A percentile compares a stretch with the other conserved stretches of the same genome.
These are phyloP conservation scores for Synanthedon formicaeformis DNA, from an alignment of 2,888 invertebrate species.

Conservation along the genomic window DNA sequence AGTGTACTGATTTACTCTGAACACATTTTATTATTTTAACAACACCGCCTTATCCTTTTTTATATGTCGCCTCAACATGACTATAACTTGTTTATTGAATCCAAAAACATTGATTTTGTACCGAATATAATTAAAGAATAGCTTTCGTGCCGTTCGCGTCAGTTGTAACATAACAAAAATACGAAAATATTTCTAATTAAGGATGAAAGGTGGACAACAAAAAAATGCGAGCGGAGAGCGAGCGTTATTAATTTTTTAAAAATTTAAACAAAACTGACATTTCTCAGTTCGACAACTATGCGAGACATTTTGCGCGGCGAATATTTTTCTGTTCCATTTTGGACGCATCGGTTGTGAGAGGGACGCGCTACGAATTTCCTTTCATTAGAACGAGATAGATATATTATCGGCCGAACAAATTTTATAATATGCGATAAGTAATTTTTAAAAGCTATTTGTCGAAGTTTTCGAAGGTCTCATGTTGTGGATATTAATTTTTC, in stretches of 20 bases:
- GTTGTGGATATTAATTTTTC: too few species aligned
- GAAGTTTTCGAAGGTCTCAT: too few species aligned
- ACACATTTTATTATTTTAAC: too few species aligned
- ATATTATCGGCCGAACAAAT: neutral
- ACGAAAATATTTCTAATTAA: constrained; percentile 65
- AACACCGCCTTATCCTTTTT: too few species aligned
- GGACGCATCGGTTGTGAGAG: constrained; percentile 16
- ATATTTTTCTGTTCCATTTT: constrained; percentile 46
- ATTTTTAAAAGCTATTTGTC: too few species aligned
- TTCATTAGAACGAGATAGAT: constrained; percentile 5
- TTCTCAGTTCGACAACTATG: constrained; percentile 58
- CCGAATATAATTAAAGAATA: too few species aligned
- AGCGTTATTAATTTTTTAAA: constrained; percentile 59
- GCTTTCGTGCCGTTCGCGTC: constrained; percentile 6
- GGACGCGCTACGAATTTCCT: constrained; percentile 8
- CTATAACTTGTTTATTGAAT: too few species aligned
- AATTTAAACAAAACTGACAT: constrained; percentile 65
- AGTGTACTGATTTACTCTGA: too few species aligned
- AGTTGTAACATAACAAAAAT: constrained; percentile 22
- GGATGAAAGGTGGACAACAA: constrained; percentile 26
- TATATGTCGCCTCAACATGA: too few species aligned
- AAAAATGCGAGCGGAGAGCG: constrained; percentile 32
- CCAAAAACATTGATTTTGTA: too few species aligned
- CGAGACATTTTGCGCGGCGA: constrained; percentile 41
- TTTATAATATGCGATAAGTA: too few species aligned